Base-by-base conservation (phyloP, 2,797 vertebrate genomes). In the Typhlichthys eigenmanni region DNA sequence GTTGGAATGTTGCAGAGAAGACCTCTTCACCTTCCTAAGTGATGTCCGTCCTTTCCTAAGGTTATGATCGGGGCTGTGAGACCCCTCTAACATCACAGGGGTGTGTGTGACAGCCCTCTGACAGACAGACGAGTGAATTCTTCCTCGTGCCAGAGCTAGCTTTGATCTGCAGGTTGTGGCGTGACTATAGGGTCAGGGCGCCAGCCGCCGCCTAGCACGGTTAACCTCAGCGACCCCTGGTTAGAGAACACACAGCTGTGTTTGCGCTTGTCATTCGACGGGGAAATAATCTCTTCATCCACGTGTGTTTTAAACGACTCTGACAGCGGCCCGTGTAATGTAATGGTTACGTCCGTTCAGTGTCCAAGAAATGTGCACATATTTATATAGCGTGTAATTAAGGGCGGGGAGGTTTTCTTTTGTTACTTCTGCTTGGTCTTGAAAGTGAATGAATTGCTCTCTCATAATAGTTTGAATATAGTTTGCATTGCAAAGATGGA, bases 1-100 rank as follows among this genome's bases (percentile, higher is more conserved):
- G 64, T 61, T 74, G 83, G 83, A 89, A 91, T 87, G 79, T 66
- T 66, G 53, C 19, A 69, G 50, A 68, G 24, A 24, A 55, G 32
- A 47, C 46, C 46, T 53, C 58, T 17, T 24, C 32, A 19, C 4
- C 10, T 34, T 56, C 56, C n/a, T 64, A 9, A 47, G 57, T 50
- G 0, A 63, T 45, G 29, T 47, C 58, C 55, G 72, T 75, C 68
- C 69, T 70, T 50, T 61, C 51, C 50, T 76, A 8, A 73, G 71
- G 71, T 62, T 48, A 58, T 8, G 1, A 52, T 13, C 10, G 47
- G 55, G 19, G 13, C 34, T 47, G 10, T 19, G 52, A 62, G 54
- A 71, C 77, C 69, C n/a, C 75, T 71, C 63, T 8, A 66, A 68
- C 64, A 52, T 72, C 51, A 74, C 63, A 76, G 2, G 46, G 16